Percentiles rank a stretch among this genome's conserved stretches.
Evolutionary conservation across 2,888 invertebrate genomes (phyloP).

Genomic region (Eucriotettix oculatus): DNA sequence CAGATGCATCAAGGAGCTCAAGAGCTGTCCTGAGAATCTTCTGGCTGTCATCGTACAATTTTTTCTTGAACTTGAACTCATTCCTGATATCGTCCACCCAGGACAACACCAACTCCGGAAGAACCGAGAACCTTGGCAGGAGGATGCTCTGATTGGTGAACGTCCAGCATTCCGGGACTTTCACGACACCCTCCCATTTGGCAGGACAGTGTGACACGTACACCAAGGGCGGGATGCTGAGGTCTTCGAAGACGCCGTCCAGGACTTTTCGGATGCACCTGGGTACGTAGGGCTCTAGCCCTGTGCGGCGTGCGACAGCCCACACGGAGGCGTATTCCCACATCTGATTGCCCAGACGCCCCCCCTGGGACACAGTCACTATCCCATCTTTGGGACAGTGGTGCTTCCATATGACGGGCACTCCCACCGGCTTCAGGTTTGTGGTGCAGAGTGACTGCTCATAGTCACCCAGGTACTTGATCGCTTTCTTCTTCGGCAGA

Average conservation of each 20-base stretch:
- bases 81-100: constrained; percentile 38
- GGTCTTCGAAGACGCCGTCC: constrained; percentile 34
- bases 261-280: constrained; percentile 32
- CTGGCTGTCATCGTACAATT: constrained; percentile 29
- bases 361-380: constrained; percentile 29
- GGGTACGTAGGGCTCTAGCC: constrained; percentile 31
- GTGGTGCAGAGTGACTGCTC: constrained; percentile 35
- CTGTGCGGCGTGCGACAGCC: constrained; percentile 30
- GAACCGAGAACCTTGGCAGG: constrained; percentile 33
- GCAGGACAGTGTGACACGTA: constrained; percentile 36
- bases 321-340: constrained; percentile 34
- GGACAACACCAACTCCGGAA: constrained; percentile 34
- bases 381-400: constrained; percentile 29
- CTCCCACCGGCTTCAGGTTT: constrained; percentile 24
- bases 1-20: constrained; percentile 18
- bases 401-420: constrained; percentile 13
- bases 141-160: constrained; percentile 38
- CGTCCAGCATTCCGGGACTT: constrained; percentile 34
- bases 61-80: constrained; percentile 35
- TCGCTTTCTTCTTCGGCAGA: constrained; percentile 23
- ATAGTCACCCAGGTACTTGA: constrained; percentile 29
- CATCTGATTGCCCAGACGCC: constrained; percentile 30
- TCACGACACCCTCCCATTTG: constrained; percentile 29
- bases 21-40: constrained; percentile 24
- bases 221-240: constrained; percentile 35